Percentiles rank a stretch among this genome's conserved stretches.
These are phyloP conservation scores for Linnaemya tessellans DNA, from an alignment of 2,888 invertebrate genomes.

Conservation along the genomic window DNA sequence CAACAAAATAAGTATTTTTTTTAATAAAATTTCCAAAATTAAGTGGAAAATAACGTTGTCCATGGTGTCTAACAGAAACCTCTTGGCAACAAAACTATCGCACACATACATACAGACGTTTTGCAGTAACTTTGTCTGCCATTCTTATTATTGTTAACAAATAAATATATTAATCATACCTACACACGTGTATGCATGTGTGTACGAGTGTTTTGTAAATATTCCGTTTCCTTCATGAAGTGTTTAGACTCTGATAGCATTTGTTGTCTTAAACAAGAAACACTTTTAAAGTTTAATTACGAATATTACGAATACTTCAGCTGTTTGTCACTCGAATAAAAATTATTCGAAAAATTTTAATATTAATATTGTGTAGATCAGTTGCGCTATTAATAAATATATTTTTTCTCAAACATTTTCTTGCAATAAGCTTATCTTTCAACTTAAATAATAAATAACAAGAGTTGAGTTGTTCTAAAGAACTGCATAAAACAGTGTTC, in stretches of 20 bases:
- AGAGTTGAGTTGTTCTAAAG: no score
- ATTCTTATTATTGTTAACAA: constrained; percentile 24
- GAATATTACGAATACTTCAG: background rate
- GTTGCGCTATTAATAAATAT: no score
- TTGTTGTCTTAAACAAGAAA: constrained; percentile 2
- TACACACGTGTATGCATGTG: background rate
- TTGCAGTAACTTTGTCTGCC: background rate
- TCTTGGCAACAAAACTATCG: constrained; percentile 1
- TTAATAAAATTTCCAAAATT: background rate
- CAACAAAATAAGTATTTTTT: background rate
- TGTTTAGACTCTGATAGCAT: background rate
- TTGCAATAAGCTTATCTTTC: no score
- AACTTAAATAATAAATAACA: no score
- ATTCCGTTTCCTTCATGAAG: background rate
- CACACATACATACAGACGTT: background rate
- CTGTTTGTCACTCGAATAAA: background rate
- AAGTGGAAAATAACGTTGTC: background rate
- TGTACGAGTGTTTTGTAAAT: background rate
- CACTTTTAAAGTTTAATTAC: constrained; percentile 10
- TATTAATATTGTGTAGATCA: no score
- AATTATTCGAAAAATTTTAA: no score
- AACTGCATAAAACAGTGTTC: no score
- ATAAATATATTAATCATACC: constrained; percentile 19
- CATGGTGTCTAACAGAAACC: background rate
- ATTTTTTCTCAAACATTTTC: no score